Conservation (phyloP, 2,797 vertebrate species). For the Oreortyx pictus region DNA sequence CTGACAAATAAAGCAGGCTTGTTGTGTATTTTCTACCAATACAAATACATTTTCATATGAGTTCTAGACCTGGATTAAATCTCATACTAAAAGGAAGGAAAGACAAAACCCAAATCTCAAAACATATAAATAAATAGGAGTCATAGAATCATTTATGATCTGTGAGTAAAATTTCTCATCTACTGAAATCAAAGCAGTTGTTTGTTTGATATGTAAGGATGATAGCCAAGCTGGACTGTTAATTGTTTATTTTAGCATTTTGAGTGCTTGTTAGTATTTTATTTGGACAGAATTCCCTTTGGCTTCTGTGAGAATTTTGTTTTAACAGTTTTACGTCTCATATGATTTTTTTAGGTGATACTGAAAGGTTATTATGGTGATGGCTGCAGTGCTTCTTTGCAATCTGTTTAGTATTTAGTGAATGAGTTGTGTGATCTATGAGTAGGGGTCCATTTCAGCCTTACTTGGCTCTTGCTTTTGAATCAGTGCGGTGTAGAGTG, state of each 20-base stretch:
- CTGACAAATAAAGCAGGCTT: slow-evolving; percentile 47
- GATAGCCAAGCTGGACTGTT: background rate
- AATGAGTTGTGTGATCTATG: background rate
- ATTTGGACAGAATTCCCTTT: background rate
- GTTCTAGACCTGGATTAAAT: slow-evolving; percentile 43
- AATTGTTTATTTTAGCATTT: slow-evolving; percentile 42
- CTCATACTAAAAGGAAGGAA: slow-evolving; percentile 50
- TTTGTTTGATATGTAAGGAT: background rate
- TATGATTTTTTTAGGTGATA: background rate
- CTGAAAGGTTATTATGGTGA: background rate
- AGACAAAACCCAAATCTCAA: background rate
- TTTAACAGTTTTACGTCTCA: slow-evolving; percentile 21
- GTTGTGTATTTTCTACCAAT: slow-evolving; percentile 18
- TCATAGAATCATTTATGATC: slow-evolving; percentile 40
- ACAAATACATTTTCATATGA: background rate
- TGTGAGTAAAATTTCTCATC: slow-evolving; percentile 52
- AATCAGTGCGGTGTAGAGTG: background rate
- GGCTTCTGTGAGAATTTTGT: slow-evolving; percentile 1
- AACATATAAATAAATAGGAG: slow-evolving; percentile 53
- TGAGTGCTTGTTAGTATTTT: slow-evolving; percentile 32
- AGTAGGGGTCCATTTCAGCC: background rate
- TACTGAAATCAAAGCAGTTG: slow-evolving; percentile 40
- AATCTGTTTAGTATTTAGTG: background rate
- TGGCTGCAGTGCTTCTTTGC: background rate
- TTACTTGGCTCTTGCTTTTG: background rate